Percentiles rank a stretch among this genome's conserved stretches.
These are phyloP conservation scores for Tachystola acroxantha DNA, from an alignment of 2,888 invertebrate species.

Conservation along the genomic window DNA sequence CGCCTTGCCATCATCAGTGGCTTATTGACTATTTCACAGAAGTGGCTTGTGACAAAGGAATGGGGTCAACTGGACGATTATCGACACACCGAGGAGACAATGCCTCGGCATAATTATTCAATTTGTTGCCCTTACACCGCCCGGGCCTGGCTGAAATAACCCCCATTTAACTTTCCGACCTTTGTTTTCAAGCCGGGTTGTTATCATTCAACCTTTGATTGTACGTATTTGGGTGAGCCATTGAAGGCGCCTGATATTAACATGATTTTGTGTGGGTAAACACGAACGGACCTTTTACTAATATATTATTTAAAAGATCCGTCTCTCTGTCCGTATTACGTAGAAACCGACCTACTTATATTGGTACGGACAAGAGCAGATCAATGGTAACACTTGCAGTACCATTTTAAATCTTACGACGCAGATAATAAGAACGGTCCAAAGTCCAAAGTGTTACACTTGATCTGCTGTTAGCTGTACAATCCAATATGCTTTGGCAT, in stretches of 20 bases:
- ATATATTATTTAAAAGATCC: not conserved
- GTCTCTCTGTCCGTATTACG: too few relatives aligned
- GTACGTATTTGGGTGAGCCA: slow-evolving; percentile 12
- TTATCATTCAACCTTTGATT: slow-evolving; percentile 40
- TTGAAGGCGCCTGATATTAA: slow-evolving; percentile 5
- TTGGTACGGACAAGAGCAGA: too few relatives aligned
- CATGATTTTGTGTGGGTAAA: slow-evolving; percentile 5
- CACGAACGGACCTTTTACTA: not conserved
- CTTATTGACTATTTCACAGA: slow-evolving; percentile 29
- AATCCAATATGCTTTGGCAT: too few relatives aligned
- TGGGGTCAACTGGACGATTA: slow-evolving; percentile 47
- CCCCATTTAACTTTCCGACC: slow-evolving; percentile 44
- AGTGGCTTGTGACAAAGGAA: slow-evolving; percentile 37
- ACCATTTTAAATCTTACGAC: too few relatives aligned
- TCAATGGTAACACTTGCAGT: too few relatives aligned
- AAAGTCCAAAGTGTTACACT: too few relatives aligned
- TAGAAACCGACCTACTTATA: too few relatives aligned
- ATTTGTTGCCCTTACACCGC: slow-evolving; percentile 51
- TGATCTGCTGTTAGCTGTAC: too few relatives aligned
- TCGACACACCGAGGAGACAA: slow-evolving; percentile 45
- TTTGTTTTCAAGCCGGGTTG: slow-evolving; percentile 37
- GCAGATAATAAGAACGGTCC: too few relatives aligned
- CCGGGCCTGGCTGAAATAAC: slow-evolving; percentile 36
- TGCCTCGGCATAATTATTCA: slow-evolving; percentile 60
- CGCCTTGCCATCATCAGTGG: too few relatives aligned